Percentiles rank a stretch among this genome's conserved stretches.
Evolutionary conservation across 2,888 invertebrate genomes (phyloP).

Genomic region (Caenorhabditis angaria): DNA sequence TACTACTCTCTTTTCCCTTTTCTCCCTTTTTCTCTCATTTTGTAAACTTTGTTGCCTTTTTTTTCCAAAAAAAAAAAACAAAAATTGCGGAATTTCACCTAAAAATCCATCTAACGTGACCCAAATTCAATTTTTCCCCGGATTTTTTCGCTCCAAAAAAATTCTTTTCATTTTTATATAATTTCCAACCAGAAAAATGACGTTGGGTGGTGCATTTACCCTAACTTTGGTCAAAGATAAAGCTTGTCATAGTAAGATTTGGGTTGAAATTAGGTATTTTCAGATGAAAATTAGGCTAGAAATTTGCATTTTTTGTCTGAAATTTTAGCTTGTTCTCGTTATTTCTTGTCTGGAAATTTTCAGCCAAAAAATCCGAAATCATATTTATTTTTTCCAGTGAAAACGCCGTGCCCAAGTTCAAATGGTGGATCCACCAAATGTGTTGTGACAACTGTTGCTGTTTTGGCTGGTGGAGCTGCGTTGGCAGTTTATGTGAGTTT

Average conservation of each 20-base stretch:
- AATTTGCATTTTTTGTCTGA: not conserved
- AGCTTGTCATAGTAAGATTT: too few species aligned
- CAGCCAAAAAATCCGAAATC: too few species aligned
- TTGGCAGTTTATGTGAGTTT: slow-evolving; percentile 61
- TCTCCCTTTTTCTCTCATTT: too few species aligned
- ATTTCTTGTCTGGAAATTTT: too few species aligned
- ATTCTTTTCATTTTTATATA: not conserved
- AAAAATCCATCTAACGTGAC: too few species aligned
- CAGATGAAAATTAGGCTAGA: not conserved
- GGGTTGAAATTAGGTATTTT: too few species aligned
- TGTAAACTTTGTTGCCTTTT: too few species aligned
- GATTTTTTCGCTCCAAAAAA: not conserved
- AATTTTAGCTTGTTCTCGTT: not conserved
- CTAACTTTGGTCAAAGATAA: slow-evolving; percentile 25
- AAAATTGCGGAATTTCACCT: too few species aligned
- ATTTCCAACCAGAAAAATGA: slow-evolving; percentile 19
- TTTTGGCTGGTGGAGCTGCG: slow-evolving; percentile 65
- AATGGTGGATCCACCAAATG: slow-evolving; percentile 38
- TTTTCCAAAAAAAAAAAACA: not conserved
- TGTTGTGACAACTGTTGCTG: slow-evolving; percentile 44
- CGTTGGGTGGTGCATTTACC: slow-evolving; percentile 30
- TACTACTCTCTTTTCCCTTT: too few species aligned
- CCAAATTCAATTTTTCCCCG: too few species aligned
- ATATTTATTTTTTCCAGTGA: slow-evolving; percentile 16
- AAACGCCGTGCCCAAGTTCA: slow-evolving; percentile 28